Percentiles rank a stretch among this genome's conserved stretches.
phyloP scores from a whole-genome alignment of 2,797 vertebrate genomes.

The Clamator glandarius region DNA sequence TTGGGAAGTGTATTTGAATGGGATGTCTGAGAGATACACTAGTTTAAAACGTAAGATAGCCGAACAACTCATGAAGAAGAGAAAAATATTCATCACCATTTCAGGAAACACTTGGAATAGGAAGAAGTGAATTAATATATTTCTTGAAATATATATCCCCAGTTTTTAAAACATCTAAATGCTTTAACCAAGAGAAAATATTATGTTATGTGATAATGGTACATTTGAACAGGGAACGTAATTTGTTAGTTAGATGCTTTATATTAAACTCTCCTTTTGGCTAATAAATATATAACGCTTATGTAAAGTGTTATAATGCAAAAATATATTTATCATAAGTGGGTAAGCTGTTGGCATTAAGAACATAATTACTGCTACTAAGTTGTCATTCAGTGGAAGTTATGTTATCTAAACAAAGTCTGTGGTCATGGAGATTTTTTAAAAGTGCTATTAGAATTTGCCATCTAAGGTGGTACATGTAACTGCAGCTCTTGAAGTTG shows the following conservation, averaged over 20 bases:
- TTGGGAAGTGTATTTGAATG: neutral
- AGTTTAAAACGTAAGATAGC: neutral
- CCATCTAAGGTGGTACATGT: neutral
- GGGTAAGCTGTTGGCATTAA: neutral
- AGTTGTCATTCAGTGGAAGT: neutral
- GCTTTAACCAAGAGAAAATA: neutral
- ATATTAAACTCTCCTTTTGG: neutral
- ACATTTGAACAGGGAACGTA: neutral
- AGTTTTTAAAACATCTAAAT: neutral
- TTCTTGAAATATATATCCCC: neutral
- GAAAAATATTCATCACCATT: neutral
- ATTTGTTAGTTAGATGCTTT: constrained; percentile 17
- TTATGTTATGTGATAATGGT: neutral
- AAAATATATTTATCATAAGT: neutral
- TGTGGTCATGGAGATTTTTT: constrained; percentile 7
- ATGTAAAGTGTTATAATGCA: neutral
- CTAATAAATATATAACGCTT: neutral
- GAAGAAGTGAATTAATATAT: neutral
- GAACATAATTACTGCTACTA: constrained; percentile 4
- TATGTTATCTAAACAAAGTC: constrained; percentile 32
- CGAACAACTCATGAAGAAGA: neutral
- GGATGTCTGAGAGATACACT: neutral
- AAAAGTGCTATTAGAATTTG: neutral
- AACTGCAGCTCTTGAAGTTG: neutral
- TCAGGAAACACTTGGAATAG: neutral